Conservation (phyloP, 2,888 invertebrate species). For the Dioctria rufipes region DNA sequence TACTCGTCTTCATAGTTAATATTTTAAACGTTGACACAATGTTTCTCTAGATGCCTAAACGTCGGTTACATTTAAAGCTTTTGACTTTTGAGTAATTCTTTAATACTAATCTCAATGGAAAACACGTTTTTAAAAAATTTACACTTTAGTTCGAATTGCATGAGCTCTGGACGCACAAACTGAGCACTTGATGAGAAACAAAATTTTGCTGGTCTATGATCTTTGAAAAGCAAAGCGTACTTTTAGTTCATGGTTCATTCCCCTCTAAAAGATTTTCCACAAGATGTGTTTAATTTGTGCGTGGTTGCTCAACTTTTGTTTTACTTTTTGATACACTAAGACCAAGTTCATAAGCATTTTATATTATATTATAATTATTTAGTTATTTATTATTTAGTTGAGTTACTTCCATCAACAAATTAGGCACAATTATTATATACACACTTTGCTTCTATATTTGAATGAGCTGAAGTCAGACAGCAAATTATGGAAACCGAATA, state of each 20-base stretch:
- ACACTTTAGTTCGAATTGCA: slow-evolving; percentile 13
- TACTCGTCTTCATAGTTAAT: slow-evolving; percentile 27
- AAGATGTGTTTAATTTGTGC: not conserved
- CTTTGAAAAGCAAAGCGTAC: not conserved
- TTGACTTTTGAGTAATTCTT: slow-evolving; percentile 32
- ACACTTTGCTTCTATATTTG: not conserved
- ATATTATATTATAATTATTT: not conserved
- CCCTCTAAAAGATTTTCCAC: not conserved
- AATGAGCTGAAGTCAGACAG: not conserved
- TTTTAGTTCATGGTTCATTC: not conserved
- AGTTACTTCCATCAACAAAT: slow-evolving; percentile 43
- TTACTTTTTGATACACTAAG: not conserved
- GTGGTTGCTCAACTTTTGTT: not conserved
- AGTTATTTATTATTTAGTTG: slow-evolving; percentile 5
- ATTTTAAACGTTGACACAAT: slow-evolving; percentile 30
- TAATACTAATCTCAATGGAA: slow-evolving; percentile 4
- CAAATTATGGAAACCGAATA: not conserved
- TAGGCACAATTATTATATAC: slow-evolving; percentile 41
- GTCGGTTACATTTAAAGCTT: slow-evolving; percentile 35
- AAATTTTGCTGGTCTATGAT: not conserved
- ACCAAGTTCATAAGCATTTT: slow-evolving; percentile 31
- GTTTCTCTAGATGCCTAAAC: slow-evolving; percentile 18
- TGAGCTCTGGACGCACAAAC: slow-evolving; percentile 9
- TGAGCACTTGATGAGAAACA: not conserved
- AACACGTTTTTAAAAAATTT: slow-evolving; percentile 18